phyloP scores from a whole-genome alignment of 2,797 vertebrate species.

The Pangasius larnaudii region DNA sequence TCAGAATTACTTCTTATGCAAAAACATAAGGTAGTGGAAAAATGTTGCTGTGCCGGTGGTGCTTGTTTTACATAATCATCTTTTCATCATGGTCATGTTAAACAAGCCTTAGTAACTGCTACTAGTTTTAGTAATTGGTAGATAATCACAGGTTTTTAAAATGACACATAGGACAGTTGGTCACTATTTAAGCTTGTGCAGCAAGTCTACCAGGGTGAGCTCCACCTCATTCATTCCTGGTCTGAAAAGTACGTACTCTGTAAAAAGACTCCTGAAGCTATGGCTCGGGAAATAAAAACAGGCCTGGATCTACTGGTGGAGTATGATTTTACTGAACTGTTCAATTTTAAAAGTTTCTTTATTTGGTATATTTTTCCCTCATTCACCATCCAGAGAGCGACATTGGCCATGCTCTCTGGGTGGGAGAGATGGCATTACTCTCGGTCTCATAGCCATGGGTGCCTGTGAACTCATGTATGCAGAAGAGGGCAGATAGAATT shows the following conservation, averaged over 20 bases:
- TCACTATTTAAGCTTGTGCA: neutral
- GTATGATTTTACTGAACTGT: neutral
- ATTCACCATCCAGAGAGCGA: neutral
- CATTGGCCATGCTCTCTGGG: neutral
- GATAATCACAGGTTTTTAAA: neutral
- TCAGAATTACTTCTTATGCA: neutral
- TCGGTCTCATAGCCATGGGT: neutral
- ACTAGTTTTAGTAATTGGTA: neutral
- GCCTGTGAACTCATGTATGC: conserved; percentile 8
- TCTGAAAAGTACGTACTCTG: neutral
- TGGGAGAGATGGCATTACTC: neutral
- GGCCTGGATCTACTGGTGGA: neutral
- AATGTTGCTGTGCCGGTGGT: neutral
- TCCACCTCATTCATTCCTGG: neutral
- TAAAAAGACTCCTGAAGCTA: neutral
- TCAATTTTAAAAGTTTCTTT: neutral
- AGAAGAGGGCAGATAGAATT: neutral
- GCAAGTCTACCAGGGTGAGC: neutral
- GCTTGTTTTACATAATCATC: neutral
- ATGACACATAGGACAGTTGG: neutral
- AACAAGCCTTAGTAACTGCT: neutral
- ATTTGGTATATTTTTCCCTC: neutral
- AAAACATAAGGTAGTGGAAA: neutral
- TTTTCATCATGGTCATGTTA: neutral
- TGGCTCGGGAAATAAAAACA: too few relatives aligned